Evolutionary conservation across 64 coral and sea anemone species (phyloP).

Genomic region (Stichodactyla helianthus): DNA sequence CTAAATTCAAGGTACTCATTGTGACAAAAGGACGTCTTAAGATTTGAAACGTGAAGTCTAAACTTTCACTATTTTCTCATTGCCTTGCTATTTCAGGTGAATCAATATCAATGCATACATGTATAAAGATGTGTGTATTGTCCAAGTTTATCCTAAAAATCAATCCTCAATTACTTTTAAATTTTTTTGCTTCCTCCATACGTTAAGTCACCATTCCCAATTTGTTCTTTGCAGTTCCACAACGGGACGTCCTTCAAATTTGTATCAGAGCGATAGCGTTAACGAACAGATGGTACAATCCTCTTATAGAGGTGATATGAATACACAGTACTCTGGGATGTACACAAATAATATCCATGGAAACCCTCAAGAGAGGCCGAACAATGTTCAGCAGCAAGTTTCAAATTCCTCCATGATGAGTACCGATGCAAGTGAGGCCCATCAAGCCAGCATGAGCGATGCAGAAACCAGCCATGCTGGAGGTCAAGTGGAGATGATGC

Average conservation of each 20-base stretch:
- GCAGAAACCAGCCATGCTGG: not conserved
- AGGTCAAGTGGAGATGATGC: not conserved
- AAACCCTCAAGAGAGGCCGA: not conserved
- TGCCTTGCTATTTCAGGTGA: no score
- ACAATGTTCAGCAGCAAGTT: not conserved
- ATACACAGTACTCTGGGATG: constrained; percentile 2
- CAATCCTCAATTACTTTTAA: not conserved
- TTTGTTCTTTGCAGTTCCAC: not conserved
- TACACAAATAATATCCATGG: not conserved
- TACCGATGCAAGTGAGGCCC: not conserved
- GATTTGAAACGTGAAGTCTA: no score
- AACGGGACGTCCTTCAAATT: not conserved
- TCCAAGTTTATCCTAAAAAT: no score
- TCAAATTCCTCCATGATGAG: constrained; percentile 4
- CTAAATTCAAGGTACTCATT: no score
- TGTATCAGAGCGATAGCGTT: not conserved
- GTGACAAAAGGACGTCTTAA: no score
- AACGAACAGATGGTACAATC: not conserved
- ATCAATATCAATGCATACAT: no score
- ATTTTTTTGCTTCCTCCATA: not conserved
- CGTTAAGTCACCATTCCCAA: not conserved
- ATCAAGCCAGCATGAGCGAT: not conserved
- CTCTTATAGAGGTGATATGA: constrained; percentile 4
- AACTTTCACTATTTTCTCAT: no score
- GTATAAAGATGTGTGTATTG: no score